phyloP scores from a whole-genome alignment of 92 coral and sea anemone genomes.

The Palythoa heliodiscus region DNA sequence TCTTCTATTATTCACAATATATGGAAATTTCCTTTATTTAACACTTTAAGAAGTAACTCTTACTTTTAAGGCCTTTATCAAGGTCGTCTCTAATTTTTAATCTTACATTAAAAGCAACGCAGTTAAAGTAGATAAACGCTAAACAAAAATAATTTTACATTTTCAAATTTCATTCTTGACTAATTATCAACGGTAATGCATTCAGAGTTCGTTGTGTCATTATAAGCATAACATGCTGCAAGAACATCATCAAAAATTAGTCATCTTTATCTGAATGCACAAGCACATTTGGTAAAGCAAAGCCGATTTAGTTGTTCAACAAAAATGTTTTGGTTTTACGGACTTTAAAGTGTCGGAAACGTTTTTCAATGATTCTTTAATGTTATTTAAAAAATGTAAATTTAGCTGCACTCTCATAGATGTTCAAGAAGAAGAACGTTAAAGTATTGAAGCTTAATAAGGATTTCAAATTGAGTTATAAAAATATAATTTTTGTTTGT shows the following conservation, averaged over 20 bases:
- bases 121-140: not conserved
- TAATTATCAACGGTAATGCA: not conserved
- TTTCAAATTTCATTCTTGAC: not conserved
- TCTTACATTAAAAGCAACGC: not conserved
- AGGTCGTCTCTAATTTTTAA: not conserved
- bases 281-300: not conserved
- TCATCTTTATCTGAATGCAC: not conserved
- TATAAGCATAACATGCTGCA: not conserved
- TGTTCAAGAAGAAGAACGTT: not conserved
- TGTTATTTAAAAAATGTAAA: not conserved
- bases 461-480: not conserved
- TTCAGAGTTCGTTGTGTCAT: not conserved
- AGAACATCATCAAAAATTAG: not conserved
- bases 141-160: not conserved
- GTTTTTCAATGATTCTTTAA: not conserved
- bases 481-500: not conserved
- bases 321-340: not conserved
- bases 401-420: not conserved
- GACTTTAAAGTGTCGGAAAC: conserved; percentile 2
- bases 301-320: not conserved
- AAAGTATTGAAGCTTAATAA: not conserved
- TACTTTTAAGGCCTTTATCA: not conserved
- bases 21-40: not conserved
- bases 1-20: not conserved
- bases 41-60: not conserved